Evolutionary conservation across 2,888 invertebrate species (phyloP), one percentile per base, ranked within the genome.

Genomic region (Caenorhabditis sp.): DNA sequence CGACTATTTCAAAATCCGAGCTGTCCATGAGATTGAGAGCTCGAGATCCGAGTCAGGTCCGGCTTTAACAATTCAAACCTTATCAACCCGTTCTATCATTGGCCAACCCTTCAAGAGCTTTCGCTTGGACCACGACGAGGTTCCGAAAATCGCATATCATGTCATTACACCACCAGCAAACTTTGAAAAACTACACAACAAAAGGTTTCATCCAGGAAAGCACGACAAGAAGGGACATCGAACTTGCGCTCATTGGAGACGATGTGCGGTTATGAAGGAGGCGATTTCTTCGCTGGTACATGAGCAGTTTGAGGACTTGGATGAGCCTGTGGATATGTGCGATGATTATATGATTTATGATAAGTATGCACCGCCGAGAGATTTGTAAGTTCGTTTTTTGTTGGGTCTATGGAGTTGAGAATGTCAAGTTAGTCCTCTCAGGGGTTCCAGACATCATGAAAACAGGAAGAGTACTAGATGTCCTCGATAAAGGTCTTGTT

Each of bases 51-150:
- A 16, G n/a, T n/a, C n/a, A n/a, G n/a, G n/a, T n/a, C n/a, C n/a
- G n/a, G n/a, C n/a, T n/a, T n/a, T n/a, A n/a, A n/a, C n/a, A n/a
- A n/a, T n/a, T 0, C 6, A 16, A 44, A 16, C n/a, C n/a, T n/a
- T n/a, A 5, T 22, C 63, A n/a, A 22, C 26, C 0, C 41, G 26
- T n/a, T 63, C 63, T 16, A 24, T 1, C 2, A 16, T 63, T 26
- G 63, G 63, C 4, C 44, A 44, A 44, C 63, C 63, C 41, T 26
- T n/a, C 26, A 63, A 63, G 14, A 63, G 14, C n/a, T 63, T 63
- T 2, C 19, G 14, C 1, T 14, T 22, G 0, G 35, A 19, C 38
- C 6, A 38, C 2, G 38, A 12, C 38, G 38, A 5, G 12, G 38
- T 38, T 41, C 41, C 61, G 7, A 61, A 14, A 41, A 35, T 63